phyloP scores from a whole-genome alignment of 2,797 vertebrate genomes.

The Pteropus rufus region DNA sequence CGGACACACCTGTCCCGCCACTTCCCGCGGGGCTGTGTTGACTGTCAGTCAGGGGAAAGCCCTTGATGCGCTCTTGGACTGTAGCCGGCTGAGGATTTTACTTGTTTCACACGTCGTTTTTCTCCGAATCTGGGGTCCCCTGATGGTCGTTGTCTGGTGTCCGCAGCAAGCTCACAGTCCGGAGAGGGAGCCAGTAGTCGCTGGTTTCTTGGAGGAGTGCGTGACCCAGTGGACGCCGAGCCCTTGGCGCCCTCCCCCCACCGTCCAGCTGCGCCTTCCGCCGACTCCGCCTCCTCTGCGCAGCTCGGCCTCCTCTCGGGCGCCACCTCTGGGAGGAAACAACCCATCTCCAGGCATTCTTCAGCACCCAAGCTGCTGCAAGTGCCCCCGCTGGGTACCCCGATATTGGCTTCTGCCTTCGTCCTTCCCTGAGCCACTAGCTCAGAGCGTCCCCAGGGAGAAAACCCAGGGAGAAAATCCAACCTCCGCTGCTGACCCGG shows the following conservation, averaged over 20 bases:
- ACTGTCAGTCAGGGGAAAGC: fast-evolving
- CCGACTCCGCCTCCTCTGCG: background rate
- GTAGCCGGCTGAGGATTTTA: background rate
- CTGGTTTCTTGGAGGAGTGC: background rate
- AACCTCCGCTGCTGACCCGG: too few relatives aligned
- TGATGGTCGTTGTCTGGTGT: background rate
- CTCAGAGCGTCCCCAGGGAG: background rate
- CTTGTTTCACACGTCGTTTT: background rate
- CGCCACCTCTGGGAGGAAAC: background rate
- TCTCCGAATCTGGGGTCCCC: background rate
- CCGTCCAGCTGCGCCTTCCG: too few relatives aligned
- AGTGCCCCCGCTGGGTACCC: background rate
- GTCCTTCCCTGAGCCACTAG: background rate
- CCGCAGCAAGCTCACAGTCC: background rate
- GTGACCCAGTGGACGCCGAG: background rate
- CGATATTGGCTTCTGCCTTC: background rate
- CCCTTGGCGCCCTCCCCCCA: too few relatives aligned
- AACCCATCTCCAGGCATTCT: background rate
- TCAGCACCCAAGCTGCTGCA: background rate
- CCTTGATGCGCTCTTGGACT: background rate
- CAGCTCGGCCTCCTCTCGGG: background rate
- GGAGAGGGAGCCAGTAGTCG: background rate
- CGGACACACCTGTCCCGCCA: too few relatives aligned
- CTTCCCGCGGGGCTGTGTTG: background rate
- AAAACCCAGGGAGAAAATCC: background rate